These are phyloP conservation scores for Onychostruthus taczanowskii DNA, from an alignment of 2,113 vertebrate species.

Conservation along the genomic window DNA sequence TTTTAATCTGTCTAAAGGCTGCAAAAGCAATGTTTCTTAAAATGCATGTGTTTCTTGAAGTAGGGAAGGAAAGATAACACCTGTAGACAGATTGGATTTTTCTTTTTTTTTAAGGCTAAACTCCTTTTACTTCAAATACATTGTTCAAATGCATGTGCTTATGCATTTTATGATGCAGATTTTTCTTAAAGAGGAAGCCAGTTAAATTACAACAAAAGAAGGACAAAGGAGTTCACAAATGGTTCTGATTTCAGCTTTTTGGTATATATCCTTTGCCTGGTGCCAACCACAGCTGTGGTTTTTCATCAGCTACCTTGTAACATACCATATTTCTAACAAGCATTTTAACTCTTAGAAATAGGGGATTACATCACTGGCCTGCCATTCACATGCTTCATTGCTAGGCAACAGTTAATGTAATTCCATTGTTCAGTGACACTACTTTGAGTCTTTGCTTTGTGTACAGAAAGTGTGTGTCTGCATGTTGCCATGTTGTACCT, in stretches of 20 bases:
- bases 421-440: slow-evolving; percentile 26
- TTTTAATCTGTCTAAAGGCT: neutral
- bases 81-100: neutral
- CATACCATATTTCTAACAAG: neutral
- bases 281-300: neutral
- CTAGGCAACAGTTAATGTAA: slow-evolving; percentile 41
- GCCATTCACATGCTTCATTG: neutral
- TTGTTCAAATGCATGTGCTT: neutral
- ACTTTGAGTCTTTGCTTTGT: slow-evolving; percentile 30
- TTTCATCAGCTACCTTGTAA: neutral
- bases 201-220: neutral
- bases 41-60: neutral
- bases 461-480: neutral
- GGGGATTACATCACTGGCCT: neutral
- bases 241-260: neutral
- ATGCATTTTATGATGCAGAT: neutral
- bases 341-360: neutral
- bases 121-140: neutral
- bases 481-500: neutral
- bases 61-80: neutral
- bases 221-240: neutral
- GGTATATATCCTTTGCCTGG: neutral
- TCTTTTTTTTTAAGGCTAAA: neutral
- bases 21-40: neutral
- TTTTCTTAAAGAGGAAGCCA: neutral